Conservation (phyloP, 1,140 invertebrate genomes). For the Drosophila ogumai region DNA sequence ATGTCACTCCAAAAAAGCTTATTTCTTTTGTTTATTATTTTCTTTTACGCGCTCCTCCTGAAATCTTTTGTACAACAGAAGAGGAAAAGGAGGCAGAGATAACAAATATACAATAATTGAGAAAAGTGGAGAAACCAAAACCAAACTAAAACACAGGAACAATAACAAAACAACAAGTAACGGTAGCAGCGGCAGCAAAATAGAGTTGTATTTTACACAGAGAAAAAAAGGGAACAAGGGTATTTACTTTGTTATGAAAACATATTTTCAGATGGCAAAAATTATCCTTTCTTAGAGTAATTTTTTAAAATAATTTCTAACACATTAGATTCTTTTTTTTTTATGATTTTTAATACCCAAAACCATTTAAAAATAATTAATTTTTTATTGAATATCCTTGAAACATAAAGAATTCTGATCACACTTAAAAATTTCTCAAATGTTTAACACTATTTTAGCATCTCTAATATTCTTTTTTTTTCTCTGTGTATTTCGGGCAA, state of each 20-base stretch:
- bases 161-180: conserved; percentile 43
- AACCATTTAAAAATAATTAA: no score
- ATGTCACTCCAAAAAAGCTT: conserved; percentile 25
- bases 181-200: conserved; percentile 26
- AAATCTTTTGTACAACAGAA: conserved; percentile 76
- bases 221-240: conserved; percentile 23
- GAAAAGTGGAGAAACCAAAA: conserved; percentile 33
- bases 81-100: conserved; percentile 20
- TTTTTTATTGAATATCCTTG: no score
- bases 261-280: background rate
- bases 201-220: conserved; percentile 24
- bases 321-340: background rate
- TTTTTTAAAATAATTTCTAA: background rate
- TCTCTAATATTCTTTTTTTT: conserved; percentile 8
- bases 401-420: no score
- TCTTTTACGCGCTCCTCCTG: conserved; percentile 47
- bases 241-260: background rate
- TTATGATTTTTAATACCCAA: no score
- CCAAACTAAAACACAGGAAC: conserved; percentile 39
- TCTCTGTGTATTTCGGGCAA: conserved; percentile 32
- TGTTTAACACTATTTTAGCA: background rate
- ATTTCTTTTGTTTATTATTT: conserved; percentile 1
- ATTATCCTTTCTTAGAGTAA: background rate
- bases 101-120: conserved; percentile 9
- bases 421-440: background rate